Conservation (phyloP, 1,140 invertebrate species). For the Zophobas atratus region DNA sequence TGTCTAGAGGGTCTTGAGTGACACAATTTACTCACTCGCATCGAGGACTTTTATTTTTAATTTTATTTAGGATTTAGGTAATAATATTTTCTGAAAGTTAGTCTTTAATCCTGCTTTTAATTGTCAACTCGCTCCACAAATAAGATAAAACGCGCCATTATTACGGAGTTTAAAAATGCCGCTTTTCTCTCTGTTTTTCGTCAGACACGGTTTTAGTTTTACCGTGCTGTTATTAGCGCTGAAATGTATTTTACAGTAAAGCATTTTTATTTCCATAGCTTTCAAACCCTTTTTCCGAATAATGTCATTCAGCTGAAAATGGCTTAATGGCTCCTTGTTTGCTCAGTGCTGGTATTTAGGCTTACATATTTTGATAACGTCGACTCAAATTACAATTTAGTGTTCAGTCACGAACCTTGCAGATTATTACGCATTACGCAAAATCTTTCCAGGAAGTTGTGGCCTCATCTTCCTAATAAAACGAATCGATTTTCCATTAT, state of each 20-base stretch:
- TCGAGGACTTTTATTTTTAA: too few species aligned
- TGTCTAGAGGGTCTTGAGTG: background rate
- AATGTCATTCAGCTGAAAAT: background rate
- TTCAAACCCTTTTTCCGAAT: background rate
- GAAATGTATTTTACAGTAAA: too few species aligned
- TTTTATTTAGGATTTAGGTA: too few species aligned
- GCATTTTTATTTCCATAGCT: background rate
- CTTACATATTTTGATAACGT: conserved; percentile 26
- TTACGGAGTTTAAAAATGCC: too few species aligned
- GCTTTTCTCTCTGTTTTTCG: too few species aligned
- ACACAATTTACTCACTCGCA: background rate
- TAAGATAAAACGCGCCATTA: too few species aligned
- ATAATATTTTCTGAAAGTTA: too few species aligned
- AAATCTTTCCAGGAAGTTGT: conserved; percentile 14
- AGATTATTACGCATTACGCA: conserved; percentile 29
- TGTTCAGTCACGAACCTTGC: conserved; percentile 1
- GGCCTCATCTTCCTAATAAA: background rate
- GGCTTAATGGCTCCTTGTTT: conserved; percentile 5
- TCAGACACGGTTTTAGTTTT: too few species aligned
- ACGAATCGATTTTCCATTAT: conserved; percentile 26
- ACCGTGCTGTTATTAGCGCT: too few species aligned
- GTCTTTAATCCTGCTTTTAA: too few species aligned
- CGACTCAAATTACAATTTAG: conserved; percentile 6
- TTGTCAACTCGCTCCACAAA: too few species aligned
- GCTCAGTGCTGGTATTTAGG: conserved; percentile 2